Evolutionary conservation across 2,888 invertebrate genomes (phyloP).

Genomic region (Brachypalpus laphriformis): DNA sequence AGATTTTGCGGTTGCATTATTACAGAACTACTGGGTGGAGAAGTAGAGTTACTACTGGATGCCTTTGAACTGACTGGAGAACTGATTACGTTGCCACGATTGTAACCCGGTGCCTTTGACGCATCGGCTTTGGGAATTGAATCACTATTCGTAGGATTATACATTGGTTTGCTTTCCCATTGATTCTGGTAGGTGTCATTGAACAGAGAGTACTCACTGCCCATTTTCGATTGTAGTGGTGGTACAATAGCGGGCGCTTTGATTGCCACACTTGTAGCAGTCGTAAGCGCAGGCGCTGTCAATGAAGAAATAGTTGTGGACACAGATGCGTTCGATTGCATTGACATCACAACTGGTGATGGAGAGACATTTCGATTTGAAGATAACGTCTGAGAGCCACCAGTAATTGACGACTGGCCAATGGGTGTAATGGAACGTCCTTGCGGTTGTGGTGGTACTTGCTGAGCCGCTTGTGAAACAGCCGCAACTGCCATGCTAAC

Average conservation of each 20-base stretch:
- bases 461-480: constrained; percentile 75
- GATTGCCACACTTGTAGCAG: constrained; percentile 64
- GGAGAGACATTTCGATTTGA: constrained; percentile 74
- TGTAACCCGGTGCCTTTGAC: constrained; percentile 95
- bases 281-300: constrained; percentile 65
- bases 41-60: constrained; percentile 84
- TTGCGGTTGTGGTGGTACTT: constrained; percentile 60
- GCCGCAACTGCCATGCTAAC: constrained; percentile 80
- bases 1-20: constrained; percentile 71
- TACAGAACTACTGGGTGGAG: constrained; percentile 83
- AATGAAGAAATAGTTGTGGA: constrained; percentile 57
- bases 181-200: constrained; percentile 86
- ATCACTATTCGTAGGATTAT: constrained; percentile 83
- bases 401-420: constrained; percentile 78
- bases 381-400: constrained; percentile 10
- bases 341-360: constrained; percentile 77
- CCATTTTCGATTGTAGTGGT: constrained; percentile 80
- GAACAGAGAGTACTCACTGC: constrained; percentile 92
- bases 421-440: constrained; percentile 81
- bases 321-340: constrained; percentile 79
- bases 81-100: constrained; percentile 89
- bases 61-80: constrained; percentile 89
- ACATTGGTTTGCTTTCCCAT: constrained; percentile 83
- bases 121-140: constrained; percentile 88
- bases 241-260: constrained; percentile 79